Conservation (phyloP, 2,797 vertebrate genomes). For the Pseudomugil tenellus region DNA sequence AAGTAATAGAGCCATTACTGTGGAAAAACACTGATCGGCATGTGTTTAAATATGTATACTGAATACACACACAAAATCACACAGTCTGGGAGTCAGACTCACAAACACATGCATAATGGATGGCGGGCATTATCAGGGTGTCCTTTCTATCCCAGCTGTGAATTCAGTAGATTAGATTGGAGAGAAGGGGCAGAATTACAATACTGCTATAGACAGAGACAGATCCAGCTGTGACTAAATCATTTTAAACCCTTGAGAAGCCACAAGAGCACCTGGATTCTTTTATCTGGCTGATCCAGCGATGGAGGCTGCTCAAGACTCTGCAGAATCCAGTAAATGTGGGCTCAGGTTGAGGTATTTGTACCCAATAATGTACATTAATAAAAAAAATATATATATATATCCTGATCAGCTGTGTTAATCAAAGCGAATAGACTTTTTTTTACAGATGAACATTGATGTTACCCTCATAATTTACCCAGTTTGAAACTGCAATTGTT, state of each 20-base stretch:
- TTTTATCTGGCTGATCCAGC: conserved; percentile 31
- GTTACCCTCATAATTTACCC: background rate
- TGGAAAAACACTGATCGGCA: conserved; percentile 36
- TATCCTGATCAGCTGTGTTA: background rate
- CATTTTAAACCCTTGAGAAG: conserved; percentile 35
- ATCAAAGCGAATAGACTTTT: no score
- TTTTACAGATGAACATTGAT: no score
- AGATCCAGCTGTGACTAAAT: conserved; percentile 25
- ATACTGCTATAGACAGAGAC: conserved; percentile 26
- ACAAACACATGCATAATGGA: conserved; percentile 67
- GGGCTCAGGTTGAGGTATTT: no score
- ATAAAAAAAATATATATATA: background rate
- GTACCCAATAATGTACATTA: background rate
- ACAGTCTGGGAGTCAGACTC: conserved; percentile 28
- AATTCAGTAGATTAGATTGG: conserved; percentile 65
- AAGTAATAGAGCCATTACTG: conserved; percentile 39
- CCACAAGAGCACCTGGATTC: conserved; percentile 35
- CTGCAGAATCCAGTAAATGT: background rate
- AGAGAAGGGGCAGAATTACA: conserved; percentile 51
- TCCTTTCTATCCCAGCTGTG: conserved; percentile 55
- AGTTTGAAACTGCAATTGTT: background rate
- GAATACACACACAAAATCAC: conserved; percentile 43
- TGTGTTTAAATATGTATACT: conserved; percentile 51
- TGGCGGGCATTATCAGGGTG: conserved; percentile 55
- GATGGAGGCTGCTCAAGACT: conserved; percentile 23